These are phyloP conservation scores for Pristiophorus japonicus DNA, from an alignment of 2,113 vertebrate genomes.

Conservation along the genomic window DNA sequence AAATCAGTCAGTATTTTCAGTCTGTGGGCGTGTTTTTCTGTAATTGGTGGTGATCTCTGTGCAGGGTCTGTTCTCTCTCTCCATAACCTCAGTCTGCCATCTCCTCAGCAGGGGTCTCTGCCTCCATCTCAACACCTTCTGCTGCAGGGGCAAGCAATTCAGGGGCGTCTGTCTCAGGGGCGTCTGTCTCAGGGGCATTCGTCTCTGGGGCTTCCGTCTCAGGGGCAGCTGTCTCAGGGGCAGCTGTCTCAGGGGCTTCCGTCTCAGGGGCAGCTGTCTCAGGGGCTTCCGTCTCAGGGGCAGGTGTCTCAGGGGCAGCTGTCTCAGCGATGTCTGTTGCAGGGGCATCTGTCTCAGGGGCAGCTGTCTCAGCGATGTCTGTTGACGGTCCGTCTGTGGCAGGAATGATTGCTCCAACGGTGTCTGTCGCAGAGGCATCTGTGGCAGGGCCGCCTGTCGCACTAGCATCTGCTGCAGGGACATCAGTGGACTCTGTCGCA, in stretches of 20 bases:
- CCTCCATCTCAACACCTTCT: neutral
- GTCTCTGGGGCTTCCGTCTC: too few species aligned
- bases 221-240: too few species aligned
- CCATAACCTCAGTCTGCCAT: neutral
- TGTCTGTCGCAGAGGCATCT: neutral
- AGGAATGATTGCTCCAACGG: too few species aligned
- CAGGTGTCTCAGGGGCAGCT: neutral
- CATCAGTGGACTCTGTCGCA: neutral
- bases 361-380: neutral
- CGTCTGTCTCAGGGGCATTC: neutral
- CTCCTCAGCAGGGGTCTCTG: neutral
- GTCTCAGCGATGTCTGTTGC: neutral
- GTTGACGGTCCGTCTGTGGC: neutral
- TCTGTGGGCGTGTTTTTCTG: neutral
- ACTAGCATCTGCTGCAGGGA: neutral
- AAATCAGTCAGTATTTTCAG: neutral
- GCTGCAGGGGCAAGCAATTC: neutral
- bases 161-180: too few species aligned
- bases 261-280: too few species aligned
- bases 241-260: too few species aligned
- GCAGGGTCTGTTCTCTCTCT: neutral
- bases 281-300: too few species aligned
- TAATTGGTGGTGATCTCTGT: neutral
- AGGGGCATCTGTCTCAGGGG: neutral
- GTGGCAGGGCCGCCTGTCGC: neutral